Base-by-base conservation (phyloP, 1,140 invertebrate species). In the Zaprionus vittiger region DNA sequence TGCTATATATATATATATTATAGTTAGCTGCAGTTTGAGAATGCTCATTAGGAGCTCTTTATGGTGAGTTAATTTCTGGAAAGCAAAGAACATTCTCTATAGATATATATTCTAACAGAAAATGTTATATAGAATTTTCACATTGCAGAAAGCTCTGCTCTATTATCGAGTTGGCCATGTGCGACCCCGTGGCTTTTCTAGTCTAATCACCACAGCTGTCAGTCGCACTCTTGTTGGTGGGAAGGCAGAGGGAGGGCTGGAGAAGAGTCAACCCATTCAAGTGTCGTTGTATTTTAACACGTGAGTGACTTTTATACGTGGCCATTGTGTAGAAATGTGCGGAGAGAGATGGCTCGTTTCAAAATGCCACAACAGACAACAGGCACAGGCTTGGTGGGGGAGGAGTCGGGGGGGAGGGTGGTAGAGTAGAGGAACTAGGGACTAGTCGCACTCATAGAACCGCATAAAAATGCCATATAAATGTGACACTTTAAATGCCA, bases 401-500 rank as follows among this genome's bases (percentile, higher is more conserved):
- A 12, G 44, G 24, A 9, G 31, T 20, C 11, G 7, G 44, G 52
- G 17, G 20, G 2, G 28, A 47, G 17, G 20, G n/a, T n/a, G n/a
- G n/a, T n/a, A 7, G 26, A 28, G 28, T 31, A 44, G 65, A 24
- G 11, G 15, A 14, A 24, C 6, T 31, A 28, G 26, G 37, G 28
- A 11, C 20, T 31, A 57, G 73, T 62, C 38, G 67, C 62, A 59
- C 72, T 74, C 66, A 57, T 68, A 75, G 70, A 63, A 87, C 68
- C 85, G 78, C 54, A 89, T 89, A 90, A 89, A 89, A 89, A 80
- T 90, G 67, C 85, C 85, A 89, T 90, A 85, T 82, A 89, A 89
- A 89, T 89, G 85, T 89, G 85, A 85, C 86, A 89, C 85, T 89
- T 85, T 80, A 89, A 89, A 89, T 89, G 85, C 85, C 85, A 90